Evolutionary conservation across 2,797 vertebrate species (phyloP).

Genomic region (Microctenopoma steveboyesi): DNA sequence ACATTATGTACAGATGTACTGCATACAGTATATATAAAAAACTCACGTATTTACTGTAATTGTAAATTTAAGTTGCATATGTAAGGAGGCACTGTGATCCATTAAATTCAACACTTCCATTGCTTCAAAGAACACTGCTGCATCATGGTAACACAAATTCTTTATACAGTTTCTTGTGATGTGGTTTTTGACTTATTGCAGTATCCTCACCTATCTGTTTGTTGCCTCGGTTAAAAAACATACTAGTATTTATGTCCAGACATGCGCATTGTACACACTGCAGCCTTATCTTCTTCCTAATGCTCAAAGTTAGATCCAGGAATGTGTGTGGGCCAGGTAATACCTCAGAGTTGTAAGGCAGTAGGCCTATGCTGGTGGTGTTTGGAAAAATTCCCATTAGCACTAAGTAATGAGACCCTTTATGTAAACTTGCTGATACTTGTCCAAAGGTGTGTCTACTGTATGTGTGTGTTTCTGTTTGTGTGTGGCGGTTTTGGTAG

Average conservation of each 20-base stretch:
- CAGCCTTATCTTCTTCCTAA: conserved; percentile 6
- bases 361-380: conserved; percentile 28
- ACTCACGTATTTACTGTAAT: too few relatives aligned
- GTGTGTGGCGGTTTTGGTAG: conserved; percentile 34
- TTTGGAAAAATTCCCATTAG: conserved; percentile 62
- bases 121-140: too few relatives aligned
- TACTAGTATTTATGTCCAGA: not conserved
- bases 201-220: not conserved
- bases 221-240: not conserved
- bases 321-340: conserved; percentile 55
- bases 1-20: too few relatives aligned
- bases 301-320: conserved; percentile 35
- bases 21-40: too few relatives aligned
- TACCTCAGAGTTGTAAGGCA: conserved; percentile 46
- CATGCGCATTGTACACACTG: not conserved
- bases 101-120: too few relatives aligned
- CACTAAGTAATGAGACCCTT: conserved; percentile 58
- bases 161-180: not conserved
- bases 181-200: not conserved
- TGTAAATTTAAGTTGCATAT: too few relatives aligned
- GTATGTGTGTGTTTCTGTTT: conserved; percentile 38
- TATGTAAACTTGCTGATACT: conserved; percentile 63
- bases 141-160: not conserved
- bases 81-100: too few relatives aligned
- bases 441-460: conserved; percentile 67